A percentile compares a stretch with the other conserved stretches of the same genome.
Conservation (phyloP, 2,797 vertebrate genomes). For the Melanotaenia parkinsoni region DNA sequence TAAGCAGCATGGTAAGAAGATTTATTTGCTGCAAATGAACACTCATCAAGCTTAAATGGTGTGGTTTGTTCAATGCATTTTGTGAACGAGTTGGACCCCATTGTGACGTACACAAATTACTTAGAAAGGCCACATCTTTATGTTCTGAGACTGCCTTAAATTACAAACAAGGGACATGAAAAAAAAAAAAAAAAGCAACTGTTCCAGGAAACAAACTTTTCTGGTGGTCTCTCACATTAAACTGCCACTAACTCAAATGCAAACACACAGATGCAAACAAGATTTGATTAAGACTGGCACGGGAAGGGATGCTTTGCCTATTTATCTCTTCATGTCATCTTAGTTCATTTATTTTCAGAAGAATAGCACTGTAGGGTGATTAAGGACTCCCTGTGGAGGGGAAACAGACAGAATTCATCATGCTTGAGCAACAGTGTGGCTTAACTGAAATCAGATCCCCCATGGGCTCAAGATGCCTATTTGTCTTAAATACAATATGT, state of each 20-base stretch:
- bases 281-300: slow-evolving; percentile 64
- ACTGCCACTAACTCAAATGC: slow-evolving; percentile 59
- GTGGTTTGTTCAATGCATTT: slow-evolving; percentile 60
- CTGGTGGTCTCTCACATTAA: slow-evolving; percentile 73
- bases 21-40: slow-evolving; percentile 66
- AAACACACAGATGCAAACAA: slow-evolving; percentile 71
- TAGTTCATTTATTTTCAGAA: slow-evolving; percentile 54
- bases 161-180: slow-evolving; percentile 68
- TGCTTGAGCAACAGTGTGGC: slow-evolving; percentile 36
- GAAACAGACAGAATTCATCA: slow-evolving; percentile 44
- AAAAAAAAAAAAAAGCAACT: slow-evolving; percentile 60
- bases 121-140: slow-evolving; percentile 64
- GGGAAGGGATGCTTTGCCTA: slow-evolving; percentile 43
- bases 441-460: slow-evolving; percentile 63
- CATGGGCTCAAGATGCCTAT: slow-evolving; percentile 23
- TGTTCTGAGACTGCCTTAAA: slow-evolving; percentile 55
- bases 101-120: slow-evolving; percentile 49
- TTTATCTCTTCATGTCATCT: slow-evolving; percentile 48
- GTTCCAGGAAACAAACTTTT: slow-evolving; percentile 66
- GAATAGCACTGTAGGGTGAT: slow-evolving; percentile 42
- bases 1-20: slow-evolving; percentile 48
- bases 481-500: slow-evolving; percentile 18
- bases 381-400: slow-evolving; percentile 36
- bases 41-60: slow-evolving; percentile 55
- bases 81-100: slow-evolving; percentile 52